Evolutionary conservation across 1,140 invertebrate species (phyloP).

Genomic region (Proales similis): DNA sequence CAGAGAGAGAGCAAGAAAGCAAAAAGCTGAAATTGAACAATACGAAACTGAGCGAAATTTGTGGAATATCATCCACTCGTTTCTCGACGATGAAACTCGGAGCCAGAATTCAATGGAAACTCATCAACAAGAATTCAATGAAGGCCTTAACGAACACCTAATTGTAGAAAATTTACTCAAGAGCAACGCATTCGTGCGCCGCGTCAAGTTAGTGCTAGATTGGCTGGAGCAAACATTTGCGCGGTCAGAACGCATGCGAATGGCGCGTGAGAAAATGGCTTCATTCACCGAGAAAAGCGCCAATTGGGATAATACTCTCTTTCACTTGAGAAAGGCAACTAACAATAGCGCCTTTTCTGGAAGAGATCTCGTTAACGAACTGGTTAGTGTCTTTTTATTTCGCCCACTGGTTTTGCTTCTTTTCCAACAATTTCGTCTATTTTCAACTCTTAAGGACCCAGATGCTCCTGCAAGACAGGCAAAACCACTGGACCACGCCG

Average conservation of each 20-base stretch:
- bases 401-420: background rate
- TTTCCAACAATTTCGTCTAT: background rate
- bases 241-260: conserved; percentile 57
- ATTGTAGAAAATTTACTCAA: conserved; percentile 16
- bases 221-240: conserved; percentile 78
- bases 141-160: conserved; percentile 20
- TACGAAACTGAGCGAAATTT: conserved; percentile 8
- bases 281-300: conserved; percentile 68
- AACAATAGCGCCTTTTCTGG: conserved; percentile 44
- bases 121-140: background rate
- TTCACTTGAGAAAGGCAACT: conserved; percentile 61
- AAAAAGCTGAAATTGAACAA: conserved; percentile 7
- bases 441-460: conserved; percentile 61
- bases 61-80: conserved; percentile 3
- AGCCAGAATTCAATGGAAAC: background rate
- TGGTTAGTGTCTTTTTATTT: conserved; percentile 48
- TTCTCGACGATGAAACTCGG: conserved; percentile 17
- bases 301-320: conserved; percentile 75
- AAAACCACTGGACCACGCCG: conserved; percentile 73
- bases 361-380: conserved; percentile 62
- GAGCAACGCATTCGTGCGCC: conserved; percentile 4
- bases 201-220: conserved; percentile 67
- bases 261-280: conserved; percentile 60
- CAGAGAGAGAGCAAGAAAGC: conserved; percentile 8
- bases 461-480: conserved; percentile 77